Evolutionary conservation across 2,888 invertebrate genomes (phyloP).

Genomic region (Malthinus flaveolus): DNA sequence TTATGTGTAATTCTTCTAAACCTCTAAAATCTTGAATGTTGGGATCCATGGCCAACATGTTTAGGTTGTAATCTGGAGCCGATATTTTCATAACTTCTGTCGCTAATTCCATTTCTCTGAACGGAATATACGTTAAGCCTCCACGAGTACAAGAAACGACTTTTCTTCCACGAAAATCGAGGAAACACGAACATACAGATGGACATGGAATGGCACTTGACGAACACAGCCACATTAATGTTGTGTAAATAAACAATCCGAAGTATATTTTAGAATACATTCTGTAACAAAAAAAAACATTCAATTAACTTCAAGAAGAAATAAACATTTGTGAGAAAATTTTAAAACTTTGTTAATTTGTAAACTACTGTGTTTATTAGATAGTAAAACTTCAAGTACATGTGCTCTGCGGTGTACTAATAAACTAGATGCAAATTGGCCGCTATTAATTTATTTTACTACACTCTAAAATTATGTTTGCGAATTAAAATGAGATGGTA

Average conservation of each 20-base stretch:
- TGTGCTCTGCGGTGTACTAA: background rate
- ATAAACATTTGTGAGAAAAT: background rate
- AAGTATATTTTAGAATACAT: slow-evolving; percentile 12
- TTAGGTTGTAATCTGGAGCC: slow-evolving; percentile 64
- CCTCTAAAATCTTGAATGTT: slow-evolving; percentile 61
- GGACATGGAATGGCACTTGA: slow-evolving; percentile 58
- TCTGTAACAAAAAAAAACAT: slow-evolving; percentile 25
- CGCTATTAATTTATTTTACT: background rate
- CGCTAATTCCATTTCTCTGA: slow-evolving; percentile 63
- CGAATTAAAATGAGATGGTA: background rate
- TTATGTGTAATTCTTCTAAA: slow-evolving; percentile 74
- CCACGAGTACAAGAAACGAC: slow-evolving; percentile 65
- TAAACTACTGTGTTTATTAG: background rate
- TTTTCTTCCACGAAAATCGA: slow-evolving; percentile 62
- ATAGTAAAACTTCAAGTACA: background rate
- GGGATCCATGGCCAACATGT: slow-evolving; percentile 72
- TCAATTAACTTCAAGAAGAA: background rate
- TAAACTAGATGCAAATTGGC: background rate
- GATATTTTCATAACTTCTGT: slow-evolving; percentile 69
- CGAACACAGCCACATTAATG: slow-evolving; percentile 28
- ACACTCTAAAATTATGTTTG: background rate
- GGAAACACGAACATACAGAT: slow-evolving; percentile 63
- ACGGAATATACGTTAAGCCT: slow-evolving; percentile 66
- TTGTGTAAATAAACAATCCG: slow-evolving; percentile 9
- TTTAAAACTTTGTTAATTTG: background rate